Base-by-base conservation (phyloP, 2,797 vertebrate species). In the Echiichthys vipera region DNA sequence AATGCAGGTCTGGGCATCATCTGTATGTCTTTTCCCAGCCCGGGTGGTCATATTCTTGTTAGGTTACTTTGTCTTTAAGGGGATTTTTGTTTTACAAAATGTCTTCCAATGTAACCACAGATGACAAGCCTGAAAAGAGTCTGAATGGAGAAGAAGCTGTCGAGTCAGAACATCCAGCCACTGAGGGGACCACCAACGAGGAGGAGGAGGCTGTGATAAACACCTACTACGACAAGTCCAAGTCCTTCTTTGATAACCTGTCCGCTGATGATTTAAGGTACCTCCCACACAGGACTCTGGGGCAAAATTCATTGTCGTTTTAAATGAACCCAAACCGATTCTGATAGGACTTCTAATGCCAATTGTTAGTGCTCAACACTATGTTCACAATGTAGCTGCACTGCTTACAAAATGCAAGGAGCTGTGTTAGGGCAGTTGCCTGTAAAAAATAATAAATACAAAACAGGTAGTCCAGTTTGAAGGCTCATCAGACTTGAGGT, bases 231-330 rank as follows among this genome's bases (percentile, higher is more conserved):
- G 98, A 99, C 94, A 99, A 99, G 95, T 94, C 97, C 85, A 99
- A 99, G 91, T 98, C 97, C 59, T 99, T 99, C 94, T 99, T 99
- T 49, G 97, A 99, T 88, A 99, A 99, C 92, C 96, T 99, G 91
- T 98, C 97, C 65, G 97, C 96, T 90, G 96, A 98, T 69, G 96
- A 97, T 79, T 87, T 93, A 54, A 96, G 96, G 98, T 99, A 96
- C 5, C 32, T 13, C 24, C 24, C 30, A 22, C 13, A 2, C 6
- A 67, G 17, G 18, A 47, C 17, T 62, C 25, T 14, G 25, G 7
- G 25, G 8, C 7, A 6, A 18, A 7, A 13, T 34, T 12, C 5
- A 14, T 29, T 20, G n/a, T 42, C 7, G 8, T 45, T 12, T 20
- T 17, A 43, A 1, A 32, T 45, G 29, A 30, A 36, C 1, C 6